A percentile compares a stretch with the other conserved stretches of the same genome.
These are phyloP conservation scores for Aspidiotus destructor DNA, from an alignment of 2,888 invertebrate genomes.

Conservation along the genomic window DNA sequence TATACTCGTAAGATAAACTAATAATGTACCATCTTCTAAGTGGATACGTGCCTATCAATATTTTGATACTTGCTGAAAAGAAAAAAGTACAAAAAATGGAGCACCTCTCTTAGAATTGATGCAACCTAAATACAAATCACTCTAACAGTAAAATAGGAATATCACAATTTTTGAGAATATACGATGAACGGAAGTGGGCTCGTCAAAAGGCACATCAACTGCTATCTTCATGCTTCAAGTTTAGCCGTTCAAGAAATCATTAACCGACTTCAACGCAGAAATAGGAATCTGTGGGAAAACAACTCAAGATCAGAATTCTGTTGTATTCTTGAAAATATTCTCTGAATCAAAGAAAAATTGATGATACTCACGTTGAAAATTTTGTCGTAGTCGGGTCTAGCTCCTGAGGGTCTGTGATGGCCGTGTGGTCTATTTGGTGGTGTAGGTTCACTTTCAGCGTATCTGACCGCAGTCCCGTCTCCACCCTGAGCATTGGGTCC, in stretches of 20 bases:
- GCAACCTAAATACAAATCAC: background rate
- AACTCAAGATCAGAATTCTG: background rate
- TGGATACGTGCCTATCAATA: too few species aligned
- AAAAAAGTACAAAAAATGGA: too few species aligned
- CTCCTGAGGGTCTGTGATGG: constrained; percentile 18
- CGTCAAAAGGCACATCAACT: too few species aligned
- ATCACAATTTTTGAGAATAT: constrained; percentile 3
- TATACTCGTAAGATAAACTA: too few species aligned
- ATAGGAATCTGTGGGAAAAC: constrained; percentile 38
- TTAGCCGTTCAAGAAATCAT: constrained; percentile 38
- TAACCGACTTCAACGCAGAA: constrained; percentile 38
- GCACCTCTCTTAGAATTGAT: too few species aligned
- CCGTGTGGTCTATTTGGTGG: constrained; percentile 25
- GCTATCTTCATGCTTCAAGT: too few species aligned
- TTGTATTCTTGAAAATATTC: background rate
- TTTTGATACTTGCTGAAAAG: too few species aligned
- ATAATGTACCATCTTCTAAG: too few species aligned
- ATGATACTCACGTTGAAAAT: constrained; percentile 35
- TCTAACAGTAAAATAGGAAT: constrained; percentile 12
- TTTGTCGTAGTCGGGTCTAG: constrained; percentile 33
- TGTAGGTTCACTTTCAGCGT: constrained; percentile 18
- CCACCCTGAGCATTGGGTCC: background rate
- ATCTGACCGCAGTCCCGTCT: constrained; percentile 6
- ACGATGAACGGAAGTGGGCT: too few species aligned
- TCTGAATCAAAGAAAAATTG: too few species aligned